Evolutionary conservation across 1,140 invertebrate genomes (phyloP).

Genomic region (Pseudomyrmex cubaensis): DNA sequence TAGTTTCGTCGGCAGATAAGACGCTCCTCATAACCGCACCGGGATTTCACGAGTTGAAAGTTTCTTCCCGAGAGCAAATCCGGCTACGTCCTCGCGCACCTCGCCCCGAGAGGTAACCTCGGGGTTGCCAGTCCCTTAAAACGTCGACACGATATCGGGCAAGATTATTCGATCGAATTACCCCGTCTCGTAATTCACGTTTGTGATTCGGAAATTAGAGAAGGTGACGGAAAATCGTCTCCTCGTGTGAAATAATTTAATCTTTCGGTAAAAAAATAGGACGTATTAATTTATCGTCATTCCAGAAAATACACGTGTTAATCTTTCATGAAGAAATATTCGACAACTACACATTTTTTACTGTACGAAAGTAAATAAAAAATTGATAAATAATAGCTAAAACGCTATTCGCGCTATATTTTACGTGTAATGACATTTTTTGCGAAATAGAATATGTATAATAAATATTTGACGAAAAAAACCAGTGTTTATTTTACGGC

Average conservation of each 20-base stretch:
- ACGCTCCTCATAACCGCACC: conserved; percentile 72
- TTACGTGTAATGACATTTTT: neutral
- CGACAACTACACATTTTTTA: too few species aligned
- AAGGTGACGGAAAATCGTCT: too few species aligned
- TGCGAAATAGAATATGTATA: neutral
- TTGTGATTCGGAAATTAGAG: conserved; percentile 1
- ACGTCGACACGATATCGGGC: conserved; percentile 58
- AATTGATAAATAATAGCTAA: neutral
- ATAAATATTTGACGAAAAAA: neutral
- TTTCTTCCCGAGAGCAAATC: conserved; percentile 71
- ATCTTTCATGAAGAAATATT: neutral
- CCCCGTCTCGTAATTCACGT: conserved; percentile 11
- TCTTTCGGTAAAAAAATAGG: neutral
- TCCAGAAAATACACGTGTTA: neutral
- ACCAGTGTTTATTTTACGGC: too few species aligned
- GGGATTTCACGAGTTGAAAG: conserved; percentile 73
- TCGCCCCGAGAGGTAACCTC: conserved; percentile 24
- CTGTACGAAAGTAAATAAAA: neutral
- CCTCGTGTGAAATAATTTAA: neutral
- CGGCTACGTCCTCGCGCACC: conserved; percentile 57
- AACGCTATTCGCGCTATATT: neutral
- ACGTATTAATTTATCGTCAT: neutral
- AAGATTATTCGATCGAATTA: conserved; percentile 67
- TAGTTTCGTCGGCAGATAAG: conserved; percentile 72
- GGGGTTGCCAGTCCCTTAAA: conserved; percentile 63